Base-by-base conservation (phyloP, 2,797 vertebrate genomes). In the Alca torda region DNA sequence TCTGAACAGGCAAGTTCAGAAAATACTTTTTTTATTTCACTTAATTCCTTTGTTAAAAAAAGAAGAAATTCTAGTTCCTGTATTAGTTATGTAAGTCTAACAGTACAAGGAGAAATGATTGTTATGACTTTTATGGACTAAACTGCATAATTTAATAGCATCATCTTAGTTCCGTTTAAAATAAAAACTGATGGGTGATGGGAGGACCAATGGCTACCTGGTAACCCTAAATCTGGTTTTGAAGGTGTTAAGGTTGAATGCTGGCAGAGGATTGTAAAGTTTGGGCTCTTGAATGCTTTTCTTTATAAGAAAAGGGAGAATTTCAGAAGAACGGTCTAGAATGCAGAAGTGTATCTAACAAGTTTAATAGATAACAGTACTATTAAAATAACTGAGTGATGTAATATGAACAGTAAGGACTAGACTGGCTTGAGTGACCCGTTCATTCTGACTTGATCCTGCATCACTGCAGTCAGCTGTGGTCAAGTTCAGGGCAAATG, bases 391-490 rank as follows among this genome's bases (percentile, higher is more conserved):
- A 18, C 50, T 53, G 35, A 39, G 30, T 73, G 56, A 11, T 26
- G 13, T 19, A 53, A 16, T 56, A 13, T 19, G 31, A 85, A 26
- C 35, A 46, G 6, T 53, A 69, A 75, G 33, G 16, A 25, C 13
- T 63, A 57, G 51, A 31, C 30, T 84, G 24, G 6, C 24, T 50
- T 59, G 31, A 74, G 18, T 35, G 10, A 59, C 15, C 13, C 50
- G 28, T 78, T 80, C 24, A 21, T 84, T 94, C 24, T 86, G 19
- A 30, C 20, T 63, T 59, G 54, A n/a, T 79, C 16, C 7, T 56
- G 12, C 4, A 6, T 84, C 39, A 4, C 35, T 1, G 0, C 57
- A 41, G 16, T n/a, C 19, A 39, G 2, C 31, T 77, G 21, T 12
- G 37, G 21, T 65, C 39, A 48, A 35, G 24, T 69, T 93, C 41